Conservation (phyloP, 1,140 invertebrate species). For the Drosophila aff. region DNA sequence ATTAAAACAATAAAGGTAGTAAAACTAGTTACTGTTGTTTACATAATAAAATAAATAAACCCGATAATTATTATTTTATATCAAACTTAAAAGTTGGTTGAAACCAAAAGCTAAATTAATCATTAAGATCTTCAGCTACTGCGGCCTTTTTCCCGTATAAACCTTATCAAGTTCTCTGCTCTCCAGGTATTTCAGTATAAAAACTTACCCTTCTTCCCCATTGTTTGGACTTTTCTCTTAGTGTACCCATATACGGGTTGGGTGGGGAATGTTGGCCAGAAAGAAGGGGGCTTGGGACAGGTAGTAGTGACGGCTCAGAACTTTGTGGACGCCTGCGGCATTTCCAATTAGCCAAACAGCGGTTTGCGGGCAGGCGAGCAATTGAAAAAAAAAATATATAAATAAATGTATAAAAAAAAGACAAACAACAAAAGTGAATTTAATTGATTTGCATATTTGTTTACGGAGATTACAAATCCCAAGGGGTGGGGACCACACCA, state of each 20-base stretch:
- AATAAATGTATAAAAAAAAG: constrained; percentile 18
- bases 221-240: not conserved
- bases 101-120: too few species aligned
- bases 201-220: not conserved
- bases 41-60: not conserved
- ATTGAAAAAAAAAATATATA: constrained; percentile 14
- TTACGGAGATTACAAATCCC: constrained; percentile 25
- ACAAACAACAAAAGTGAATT: constrained; percentile 69
- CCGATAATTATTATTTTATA: too few species aligned
- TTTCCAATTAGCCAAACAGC: constrained; percentile 74
- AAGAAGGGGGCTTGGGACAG: constrained; percentile 9
- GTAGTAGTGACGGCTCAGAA: constrained; percentile 39
- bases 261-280: constrained; percentile 10
- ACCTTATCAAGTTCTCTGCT: not conserved
- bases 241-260: not conserved
- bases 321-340: constrained; percentile 67
- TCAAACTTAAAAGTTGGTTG: too few species aligned
- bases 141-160: too few species aligned
- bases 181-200: not conserved
- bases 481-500: constrained; percentile 13
- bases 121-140: too few species aligned
- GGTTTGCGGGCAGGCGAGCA: constrained; percentile 32
- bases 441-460: constrained; percentile 61
- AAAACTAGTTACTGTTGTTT: not conserved
- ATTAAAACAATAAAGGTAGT: not conserved